These are phyloP conservation scores for Glossophaga mutica DNA, from an alignment of 2,797 vertebrate species.

Conservation along the genomic window DNA sequence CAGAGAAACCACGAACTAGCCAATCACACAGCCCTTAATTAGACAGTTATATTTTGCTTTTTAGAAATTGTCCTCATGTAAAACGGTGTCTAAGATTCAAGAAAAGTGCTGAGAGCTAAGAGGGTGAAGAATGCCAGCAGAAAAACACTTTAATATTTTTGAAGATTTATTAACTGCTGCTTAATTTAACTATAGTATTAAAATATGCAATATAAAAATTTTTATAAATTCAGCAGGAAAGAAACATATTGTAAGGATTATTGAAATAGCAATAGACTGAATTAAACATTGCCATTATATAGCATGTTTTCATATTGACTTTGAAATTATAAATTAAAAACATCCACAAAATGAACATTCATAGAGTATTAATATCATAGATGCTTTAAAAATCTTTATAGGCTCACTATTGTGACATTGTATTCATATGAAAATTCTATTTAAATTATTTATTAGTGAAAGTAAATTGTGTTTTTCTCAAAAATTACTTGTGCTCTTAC, in stretches of 20 bases:
- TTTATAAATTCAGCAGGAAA: neutral
- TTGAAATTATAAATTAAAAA: neutral
- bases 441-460: constrained; percentile 20
- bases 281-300: neutral
- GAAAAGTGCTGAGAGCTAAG: constrained; percentile 79
- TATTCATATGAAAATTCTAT: neutral
- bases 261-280: neutral
- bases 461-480: constrained; percentile 30
- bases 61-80: constrained; percentile 80
- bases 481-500: constrained; percentile 10
- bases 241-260: neutral
- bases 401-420: neutral
- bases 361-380: neutral
- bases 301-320: neutral
- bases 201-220: neutral
- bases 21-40: constrained; percentile 88
- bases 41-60: constrained; percentile 85
- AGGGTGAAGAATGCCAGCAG: constrained; percentile 74
- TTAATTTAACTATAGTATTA: constrained; percentile 36
- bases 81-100: constrained; percentile 77
- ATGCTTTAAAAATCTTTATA: neutral
- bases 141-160: constrained; percentile 71
- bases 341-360: neutral
- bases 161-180: constrained; percentile 70
- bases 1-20: constrained; percentile 85